Conservation (phyloP, 2,113 vertebrate species). For the Pipra filicauda region DNA sequence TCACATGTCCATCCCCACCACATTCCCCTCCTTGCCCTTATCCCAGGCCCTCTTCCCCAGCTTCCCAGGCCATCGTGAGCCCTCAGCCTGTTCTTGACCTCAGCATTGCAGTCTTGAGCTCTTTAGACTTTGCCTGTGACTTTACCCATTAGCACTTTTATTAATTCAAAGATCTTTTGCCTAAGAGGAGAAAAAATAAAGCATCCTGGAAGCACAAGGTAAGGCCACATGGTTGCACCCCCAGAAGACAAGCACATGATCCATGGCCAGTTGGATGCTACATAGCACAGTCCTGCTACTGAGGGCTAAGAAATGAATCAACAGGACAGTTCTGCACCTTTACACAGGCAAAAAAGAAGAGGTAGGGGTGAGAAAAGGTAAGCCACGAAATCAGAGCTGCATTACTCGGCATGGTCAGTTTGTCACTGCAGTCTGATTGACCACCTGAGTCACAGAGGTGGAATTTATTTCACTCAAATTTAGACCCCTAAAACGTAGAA, state of each 20-base stretch:
- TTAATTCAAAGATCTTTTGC: not conserved
- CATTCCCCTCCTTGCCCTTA: not conserved
- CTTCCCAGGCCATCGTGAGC: not conserved
- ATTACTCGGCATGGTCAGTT: not conserved
- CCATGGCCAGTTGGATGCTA: not conserved
- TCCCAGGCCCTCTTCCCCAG: not conserved
- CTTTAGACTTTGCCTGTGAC: not conserved
- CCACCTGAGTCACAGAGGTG: slow-evolving; percentile 16
- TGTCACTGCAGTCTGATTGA: not conserved
- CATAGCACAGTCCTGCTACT: not conserved
- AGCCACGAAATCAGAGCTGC: not conserved
- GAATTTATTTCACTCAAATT: slow-evolving; percentile 9
- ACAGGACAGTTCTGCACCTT: not conserved
- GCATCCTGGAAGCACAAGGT: not conserved
- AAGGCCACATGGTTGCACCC: not conserved
- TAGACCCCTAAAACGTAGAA: not conserved
- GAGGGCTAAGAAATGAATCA: not conserved
- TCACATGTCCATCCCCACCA: not conserved
- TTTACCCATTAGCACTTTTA: not conserved
- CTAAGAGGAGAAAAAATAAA: not conserved
- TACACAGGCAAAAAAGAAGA: not conserved
- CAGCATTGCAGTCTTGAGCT: not conserved
- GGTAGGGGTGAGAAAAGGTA: not conserved
- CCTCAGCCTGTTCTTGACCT: not conserved
- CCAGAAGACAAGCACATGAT: not conserved